Evolutionary conservation across 2,888 invertebrate species (phyloP).

Genomic region (Orchestes rusci): DNA sequence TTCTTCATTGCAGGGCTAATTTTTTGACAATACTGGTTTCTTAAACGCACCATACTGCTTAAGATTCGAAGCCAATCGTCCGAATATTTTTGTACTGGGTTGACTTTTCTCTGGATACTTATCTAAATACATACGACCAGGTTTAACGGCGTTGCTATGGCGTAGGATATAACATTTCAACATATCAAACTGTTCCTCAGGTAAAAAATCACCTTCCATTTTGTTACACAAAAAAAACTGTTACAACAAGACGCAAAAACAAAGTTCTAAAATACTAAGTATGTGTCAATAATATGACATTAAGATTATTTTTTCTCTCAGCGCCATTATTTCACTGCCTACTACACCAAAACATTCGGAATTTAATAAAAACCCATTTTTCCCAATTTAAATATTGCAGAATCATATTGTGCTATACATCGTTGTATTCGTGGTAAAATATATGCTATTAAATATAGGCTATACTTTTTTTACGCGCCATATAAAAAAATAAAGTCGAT

Average conservation of each 20-base stretch:
- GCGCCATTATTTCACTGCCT: too few species aligned
- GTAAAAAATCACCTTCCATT: not conserved
- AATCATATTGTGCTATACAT: too few species aligned
- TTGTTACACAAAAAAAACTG: not conserved
- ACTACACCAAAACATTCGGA: too few species aligned
- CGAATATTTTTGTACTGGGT: not conserved
- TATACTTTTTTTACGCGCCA: too few species aligned
- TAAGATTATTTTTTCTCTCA: too few species aligned
- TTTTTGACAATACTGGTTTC: slow-evolving; percentile 4
- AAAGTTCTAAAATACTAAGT: too few species aligned
- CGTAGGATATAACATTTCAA: not conserved
- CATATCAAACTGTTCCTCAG: not conserved
- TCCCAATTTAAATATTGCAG: too few species aligned
- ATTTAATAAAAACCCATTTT: too few species aligned
- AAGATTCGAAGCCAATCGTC: not conserved
- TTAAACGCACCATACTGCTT: slow-evolving; percentile 5
- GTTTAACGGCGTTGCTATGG: not conserved
- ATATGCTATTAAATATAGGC: too few species aligned
- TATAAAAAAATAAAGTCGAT: too few species aligned
- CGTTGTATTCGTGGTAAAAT: too few species aligned
- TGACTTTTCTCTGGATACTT: not conserved
- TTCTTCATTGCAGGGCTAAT: slow-evolving; percentile 6
- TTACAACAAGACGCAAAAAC: not conserved
- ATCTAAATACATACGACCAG: not conserved
- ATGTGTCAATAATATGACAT: too few species aligned